Evolutionary conservation across 64 coral and sea anemone species (phyloP).

Genomic region (Montipora sp.): DNA sequence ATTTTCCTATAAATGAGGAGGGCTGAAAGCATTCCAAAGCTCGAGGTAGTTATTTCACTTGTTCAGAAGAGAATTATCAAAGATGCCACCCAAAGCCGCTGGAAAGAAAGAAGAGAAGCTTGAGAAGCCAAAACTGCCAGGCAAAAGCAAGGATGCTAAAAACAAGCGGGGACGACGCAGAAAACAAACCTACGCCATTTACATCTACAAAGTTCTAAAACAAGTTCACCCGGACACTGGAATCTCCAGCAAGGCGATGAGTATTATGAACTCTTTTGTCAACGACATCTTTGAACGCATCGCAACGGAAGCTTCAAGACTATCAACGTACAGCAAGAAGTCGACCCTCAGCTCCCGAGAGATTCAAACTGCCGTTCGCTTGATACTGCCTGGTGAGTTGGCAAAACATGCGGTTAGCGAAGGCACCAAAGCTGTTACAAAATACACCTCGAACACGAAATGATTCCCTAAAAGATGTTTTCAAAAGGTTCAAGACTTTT

Average conservation of each 20-base stretch:
- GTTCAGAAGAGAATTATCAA: constrained; percentile 8
- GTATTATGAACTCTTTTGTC: constrained; percentile 42
- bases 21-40: neutral
- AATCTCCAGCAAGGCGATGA: constrained; percentile 38
- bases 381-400: constrained; percentile 29
- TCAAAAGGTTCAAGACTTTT: neutral
- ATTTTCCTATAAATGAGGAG: neutral
- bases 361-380: constrained; percentile 33
- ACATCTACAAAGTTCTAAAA: constrained; percentile 53
- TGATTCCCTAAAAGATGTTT: neutral
- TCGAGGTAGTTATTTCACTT: neutral
- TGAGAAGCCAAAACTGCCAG: neutral
- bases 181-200: constrained; percentile 3
- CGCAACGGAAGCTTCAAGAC: constrained; percentile 24
- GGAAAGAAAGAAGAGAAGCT: neutral
- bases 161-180: neutral
- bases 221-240: constrained; percentile 50
- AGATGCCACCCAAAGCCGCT: constrained; percentile 15
- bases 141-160: neutral
- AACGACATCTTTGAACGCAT: constrained; percentile 55
- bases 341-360: constrained; percentile 32
- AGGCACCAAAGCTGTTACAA: constrained; percentile 49
- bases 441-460: constrained; percentile 19
- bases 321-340: constrained; percentile 22
- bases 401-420: constrained; percentile 44